A percentile compares a stretch with the other conserved stretches of the same genome.
Conservation (phyloP, 2,113 vertebrate genomes). For the Tiliqua scincoides region DNA sequence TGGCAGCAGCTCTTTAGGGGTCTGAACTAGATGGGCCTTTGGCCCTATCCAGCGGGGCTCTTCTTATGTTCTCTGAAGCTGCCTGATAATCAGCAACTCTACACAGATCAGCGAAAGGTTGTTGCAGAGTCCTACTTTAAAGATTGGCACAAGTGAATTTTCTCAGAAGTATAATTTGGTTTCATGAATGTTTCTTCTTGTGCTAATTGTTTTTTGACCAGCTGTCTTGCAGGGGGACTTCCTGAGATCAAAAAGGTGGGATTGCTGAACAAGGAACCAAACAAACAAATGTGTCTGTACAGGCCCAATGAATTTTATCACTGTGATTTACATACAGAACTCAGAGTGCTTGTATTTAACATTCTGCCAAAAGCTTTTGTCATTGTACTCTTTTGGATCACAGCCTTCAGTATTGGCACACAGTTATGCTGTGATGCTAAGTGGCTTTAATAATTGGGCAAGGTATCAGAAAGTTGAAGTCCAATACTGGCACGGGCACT, state of each 20-base stretch:
- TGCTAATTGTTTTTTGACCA: no score
- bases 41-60: no score
- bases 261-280: no score
- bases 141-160: neutral
- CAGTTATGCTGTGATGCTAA: neutral
- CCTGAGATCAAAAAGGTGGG: no score
- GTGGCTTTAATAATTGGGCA: neutral
- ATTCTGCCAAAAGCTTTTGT: neutral
- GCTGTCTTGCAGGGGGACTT: no score
- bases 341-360: neutral
- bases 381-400: neutral
- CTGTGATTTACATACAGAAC: neutral
- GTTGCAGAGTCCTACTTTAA: neutral
- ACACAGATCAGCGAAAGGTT: neutral
- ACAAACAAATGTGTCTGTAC: no score
- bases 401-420: neutral
- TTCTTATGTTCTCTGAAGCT: neutral
- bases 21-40: no score
- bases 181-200: no score
- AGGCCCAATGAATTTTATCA: neutral
- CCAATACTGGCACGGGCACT: conserved; percentile 19
- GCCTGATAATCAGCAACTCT: neutral
- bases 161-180: neutral
- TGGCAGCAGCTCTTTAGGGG: no score
- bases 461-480: conserved; percentile 24